These are phyloP conservation scores for Theristicus caerulescens DNA, from an alignment of 2,113 vertebrate species.

Conservation along the genomic window DNA sequence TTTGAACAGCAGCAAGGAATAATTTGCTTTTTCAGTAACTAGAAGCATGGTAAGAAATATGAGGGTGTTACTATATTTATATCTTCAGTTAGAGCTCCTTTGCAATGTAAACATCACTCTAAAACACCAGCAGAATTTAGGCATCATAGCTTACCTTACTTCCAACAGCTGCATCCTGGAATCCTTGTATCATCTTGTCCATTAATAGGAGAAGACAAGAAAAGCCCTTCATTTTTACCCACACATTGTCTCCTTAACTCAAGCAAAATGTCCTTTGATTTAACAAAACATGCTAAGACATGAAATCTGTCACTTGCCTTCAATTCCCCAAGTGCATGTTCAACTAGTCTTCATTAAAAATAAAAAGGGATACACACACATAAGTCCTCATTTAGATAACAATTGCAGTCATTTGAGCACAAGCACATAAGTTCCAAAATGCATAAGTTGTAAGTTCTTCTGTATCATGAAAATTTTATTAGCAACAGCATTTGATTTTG, in stretches of 20 bases:
- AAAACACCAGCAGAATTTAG: background rate
- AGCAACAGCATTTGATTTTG: background rate
- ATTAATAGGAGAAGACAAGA: background rate
- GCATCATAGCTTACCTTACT: background rate
- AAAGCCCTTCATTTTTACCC: background rate
- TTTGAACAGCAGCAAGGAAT: background rate
- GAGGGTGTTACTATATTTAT: background rate
- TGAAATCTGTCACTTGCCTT: background rate
- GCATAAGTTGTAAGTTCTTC: rapidly evolving
- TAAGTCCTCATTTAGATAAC: background rate
- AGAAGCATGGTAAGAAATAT: background rate
- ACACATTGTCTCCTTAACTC: background rate
- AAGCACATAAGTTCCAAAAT: background rate
- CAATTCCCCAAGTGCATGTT: background rate
- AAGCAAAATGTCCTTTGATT: background rate
- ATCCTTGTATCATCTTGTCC: background rate
- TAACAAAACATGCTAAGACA: background rate
- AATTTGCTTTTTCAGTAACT: background rate
- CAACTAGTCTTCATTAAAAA: background rate
- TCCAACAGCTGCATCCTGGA: background rate
- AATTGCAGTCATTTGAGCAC: background rate
- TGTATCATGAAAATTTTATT: background rate
- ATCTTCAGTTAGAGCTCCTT: background rate
- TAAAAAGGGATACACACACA: background rate
- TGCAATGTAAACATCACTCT: background rate